Percentiles rank a stretch among this genome's conserved stretches.
Evolutionary conservation across 2,888 invertebrate species (phyloP).

Genomic region (Druceiella hillmani): DNA sequence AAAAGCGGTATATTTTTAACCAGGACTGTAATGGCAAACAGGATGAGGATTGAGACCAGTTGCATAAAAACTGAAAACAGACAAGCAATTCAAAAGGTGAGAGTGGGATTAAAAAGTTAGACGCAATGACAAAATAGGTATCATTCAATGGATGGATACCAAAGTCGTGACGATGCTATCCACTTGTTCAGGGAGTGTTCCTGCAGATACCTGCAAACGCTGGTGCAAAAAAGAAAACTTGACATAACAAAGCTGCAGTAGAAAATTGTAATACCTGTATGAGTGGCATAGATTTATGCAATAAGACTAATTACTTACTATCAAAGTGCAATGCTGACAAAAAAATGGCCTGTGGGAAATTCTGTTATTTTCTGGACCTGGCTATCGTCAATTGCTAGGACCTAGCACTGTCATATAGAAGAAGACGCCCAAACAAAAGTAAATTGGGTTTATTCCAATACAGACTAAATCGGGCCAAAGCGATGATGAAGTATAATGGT

Average conservation of each 20-base stretch:
- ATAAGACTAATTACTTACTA: conserved; percentile 28
- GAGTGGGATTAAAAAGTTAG: conserved; percentile 25
- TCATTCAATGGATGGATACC: no score
- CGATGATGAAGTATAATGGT: no score
- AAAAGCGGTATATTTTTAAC: conserved; percentile 18
- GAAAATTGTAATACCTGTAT: conserved; percentile 27
- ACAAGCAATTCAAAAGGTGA: conserved; percentile 21
- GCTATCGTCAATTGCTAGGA: no score
- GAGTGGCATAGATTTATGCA: conserved; percentile 28
- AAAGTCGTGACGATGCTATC: conserved; percentile 27
- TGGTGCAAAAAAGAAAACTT: conserved; percentile 22
- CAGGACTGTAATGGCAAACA: conserved; percentile 22
- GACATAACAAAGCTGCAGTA: conserved; percentile 21
- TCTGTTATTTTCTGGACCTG: no score
- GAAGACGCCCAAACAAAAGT: no score
- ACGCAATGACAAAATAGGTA: conserved; percentile 24
- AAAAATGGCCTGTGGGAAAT: no score
- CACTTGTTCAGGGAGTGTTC: conserved; percentile 21
- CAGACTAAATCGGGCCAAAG: no score
- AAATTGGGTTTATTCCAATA: no score
- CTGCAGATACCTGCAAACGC: conserved; percentile 22
- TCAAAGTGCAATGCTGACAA: conserved; percentile 24
- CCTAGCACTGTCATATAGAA: no score
- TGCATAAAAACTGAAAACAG: conserved; percentile 22
- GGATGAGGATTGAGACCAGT: conserved; percentile 22